Evolutionary conservation across 2,113 vertebrate species (phyloP), one percentile per base, ranked within the genome.

Genomic region (Synchiropus splendidus): DNA sequence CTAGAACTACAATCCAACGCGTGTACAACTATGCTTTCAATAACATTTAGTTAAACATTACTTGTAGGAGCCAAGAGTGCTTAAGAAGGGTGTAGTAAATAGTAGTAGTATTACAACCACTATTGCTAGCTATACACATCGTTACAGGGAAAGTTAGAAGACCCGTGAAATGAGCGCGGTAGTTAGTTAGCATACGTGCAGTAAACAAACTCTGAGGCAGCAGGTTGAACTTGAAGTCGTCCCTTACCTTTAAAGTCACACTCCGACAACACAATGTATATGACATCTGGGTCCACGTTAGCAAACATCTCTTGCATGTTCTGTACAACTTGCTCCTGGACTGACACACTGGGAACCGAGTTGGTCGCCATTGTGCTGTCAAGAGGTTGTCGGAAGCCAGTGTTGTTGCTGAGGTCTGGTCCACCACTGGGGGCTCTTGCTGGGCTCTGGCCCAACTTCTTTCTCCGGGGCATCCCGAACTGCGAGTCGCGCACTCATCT

Each of bases 231-330:
- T 27, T 27, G 21, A 27, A 5, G 0, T 18, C 5, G 4, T 12
- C 12, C 21, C 27, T 37, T 88, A 98, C 95, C 92, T 95, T 89
- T 91, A 70, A 95, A 97, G 66, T 96, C 94, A 67, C 86, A 90
- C 77, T 99, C 94, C 56, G 89, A 89, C 33, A 99, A 87, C 72
- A 97, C 88, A 75, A 98, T 90, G 80, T 92, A 88, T 31, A 98
- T 79, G 40, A 99, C 90, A 51, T 89, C 88, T 1, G 90, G 87
- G 65, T 98, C 95, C 75, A 99, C 71, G 42, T 90, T 86, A 31
- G 91, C 89, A 75, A 99, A 99, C 86, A 98, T 92, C 70, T 97
- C 93, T 67, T 87, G 88, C 87, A 95, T 86, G 56, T 51, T 83
- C 57, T 66, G 82, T 52, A 90, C 67, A 58, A 94, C 85, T 12